phyloP scores from a whole-genome alignment of 2,113 vertebrate species.

The Caranx ignobilis region DNA sequence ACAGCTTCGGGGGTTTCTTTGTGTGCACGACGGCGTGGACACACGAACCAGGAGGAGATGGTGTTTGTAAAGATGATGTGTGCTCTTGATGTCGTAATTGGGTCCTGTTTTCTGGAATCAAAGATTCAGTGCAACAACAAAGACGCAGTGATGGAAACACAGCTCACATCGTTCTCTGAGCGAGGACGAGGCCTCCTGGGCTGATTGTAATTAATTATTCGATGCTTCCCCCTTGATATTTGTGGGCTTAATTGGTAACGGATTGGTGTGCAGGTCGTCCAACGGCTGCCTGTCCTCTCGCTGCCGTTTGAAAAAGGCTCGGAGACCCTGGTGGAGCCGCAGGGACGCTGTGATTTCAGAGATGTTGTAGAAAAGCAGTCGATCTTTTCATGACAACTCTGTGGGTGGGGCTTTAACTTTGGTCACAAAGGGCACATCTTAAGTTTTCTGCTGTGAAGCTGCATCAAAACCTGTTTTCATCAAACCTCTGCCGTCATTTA shows the following conservation, averaged over 20 bases:
- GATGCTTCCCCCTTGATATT: not conserved
- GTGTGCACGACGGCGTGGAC: not conserved
- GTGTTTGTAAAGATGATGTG: not conserved
- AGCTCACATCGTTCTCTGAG: not conserved
- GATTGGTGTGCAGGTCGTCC: not conserved
- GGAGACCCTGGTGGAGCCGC: too few species aligned
- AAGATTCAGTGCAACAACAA: not conserved
- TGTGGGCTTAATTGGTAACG: not conserved
- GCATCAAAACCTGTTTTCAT: constrained; percentile 1
- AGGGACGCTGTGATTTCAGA: too few species aligned
- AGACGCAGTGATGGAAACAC: not conserved
- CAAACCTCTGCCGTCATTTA: not conserved
- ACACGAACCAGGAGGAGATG: accelerated
- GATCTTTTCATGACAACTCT: not conserved
- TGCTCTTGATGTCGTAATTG: too few species aligned
- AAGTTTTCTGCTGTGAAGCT: constrained; percentile 13
- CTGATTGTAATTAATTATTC: not conserved
- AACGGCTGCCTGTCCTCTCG: not conserved
- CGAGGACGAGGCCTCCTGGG: not conserved
- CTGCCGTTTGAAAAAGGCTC: not conserved
- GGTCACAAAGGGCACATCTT: not conserved
- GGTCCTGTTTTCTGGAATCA: not conserved
- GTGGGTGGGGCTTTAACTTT: not conserved
- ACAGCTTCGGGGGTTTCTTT: constrained; percentile 23
- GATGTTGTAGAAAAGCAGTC: too few species aligned